Conservation (phyloP, 1,140 invertebrate species). For the Cyclargus thomasi region DNA sequence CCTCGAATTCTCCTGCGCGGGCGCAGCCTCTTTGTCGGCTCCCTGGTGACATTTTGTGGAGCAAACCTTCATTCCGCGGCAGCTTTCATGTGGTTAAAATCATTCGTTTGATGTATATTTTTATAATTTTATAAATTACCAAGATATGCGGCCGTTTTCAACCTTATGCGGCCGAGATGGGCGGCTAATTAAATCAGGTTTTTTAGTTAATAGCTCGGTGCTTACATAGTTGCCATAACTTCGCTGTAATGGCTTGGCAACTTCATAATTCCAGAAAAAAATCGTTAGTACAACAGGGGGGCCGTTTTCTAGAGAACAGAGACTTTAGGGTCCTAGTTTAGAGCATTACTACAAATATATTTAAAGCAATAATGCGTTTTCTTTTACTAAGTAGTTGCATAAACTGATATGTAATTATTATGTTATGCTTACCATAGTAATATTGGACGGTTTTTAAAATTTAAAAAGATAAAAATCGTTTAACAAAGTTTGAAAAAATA, state of each 20-base stretch:
- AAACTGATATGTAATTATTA: no score
- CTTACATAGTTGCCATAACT: conserved; percentile 1
- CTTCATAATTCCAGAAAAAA: neutral
- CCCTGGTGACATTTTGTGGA: conserved; percentile 67
- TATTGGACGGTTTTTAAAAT: no score
- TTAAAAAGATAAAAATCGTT: no score
- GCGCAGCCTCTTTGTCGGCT: conserved; percentile 51
- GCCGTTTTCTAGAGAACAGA: neutral
- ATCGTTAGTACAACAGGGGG: neutral
- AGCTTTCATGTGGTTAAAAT: conserved; percentile 58
- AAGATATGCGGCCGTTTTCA: conserved; percentile 15
- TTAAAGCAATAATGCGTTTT: no score
- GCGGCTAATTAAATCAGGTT: neutral
- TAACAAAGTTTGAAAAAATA: no score
- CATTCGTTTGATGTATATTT: conserved; percentile 62
- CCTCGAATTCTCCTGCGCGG: neutral
- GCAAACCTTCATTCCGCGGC: conserved; percentile 70
- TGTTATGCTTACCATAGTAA: no score
- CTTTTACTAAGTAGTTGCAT: no score
- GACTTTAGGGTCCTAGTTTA: neutral
- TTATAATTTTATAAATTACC: conserved; percentile 38
- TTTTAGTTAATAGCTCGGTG: neutral
- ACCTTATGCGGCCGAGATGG: neutral
- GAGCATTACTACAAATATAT: no score
- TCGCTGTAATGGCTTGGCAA: neutral